Base-by-base conservation (phyloP, 2,113 vertebrate genomes). In the Zosterops lateralis region DNA sequence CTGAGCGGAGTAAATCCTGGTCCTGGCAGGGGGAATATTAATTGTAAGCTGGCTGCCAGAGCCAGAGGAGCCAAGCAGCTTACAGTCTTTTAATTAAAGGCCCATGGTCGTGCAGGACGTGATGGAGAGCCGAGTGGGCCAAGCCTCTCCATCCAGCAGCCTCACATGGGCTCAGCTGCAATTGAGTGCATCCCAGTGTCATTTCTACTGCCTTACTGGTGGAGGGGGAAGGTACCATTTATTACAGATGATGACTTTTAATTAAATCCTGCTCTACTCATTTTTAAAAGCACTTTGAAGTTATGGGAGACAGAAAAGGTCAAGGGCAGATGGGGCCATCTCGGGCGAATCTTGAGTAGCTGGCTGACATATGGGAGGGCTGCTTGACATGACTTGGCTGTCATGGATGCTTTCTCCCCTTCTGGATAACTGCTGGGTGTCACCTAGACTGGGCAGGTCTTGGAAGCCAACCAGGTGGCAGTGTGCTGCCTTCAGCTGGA, bases 11-110 rank as follows among this genome's bases (percentile, higher is more conserved):
- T 85, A 95, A 97, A 95, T 83, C 84, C 67, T 48, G 71, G 89
- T 75, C 89, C 75, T 95, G 75, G 93, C 91, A 95, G 93, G 84
- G 56, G 82, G 78, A 95, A 94, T 77, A 88, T 83, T 96, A 95
- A 95, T 85, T 95, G 95, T 61, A 62, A 87, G 44, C 79, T 21
- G n/a, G 91, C 89, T 93, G 94, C 82, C 84, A 74, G 93, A 84
- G 94, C 77, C 76, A 62, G 64, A 68, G 91, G 44, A 95, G 91
- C 89, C 96, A 91, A 92, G 87, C 84, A 94, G 89, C 91, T 95
- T 91, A 93, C 7, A 26, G 75, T 54, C 78, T 84, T 89, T 84
- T 96, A 91, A 95, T 95, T 95, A 95, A 92, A 80, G 84, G 74
- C 67, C 68, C 18, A 4, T 24, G 50, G 72, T 56, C 4, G 0